These are phyloP conservation scores for Myotis findleyi DNA, from an alignment of 2,797 vertebrate species.

Conservation along the genomic window DNA sequence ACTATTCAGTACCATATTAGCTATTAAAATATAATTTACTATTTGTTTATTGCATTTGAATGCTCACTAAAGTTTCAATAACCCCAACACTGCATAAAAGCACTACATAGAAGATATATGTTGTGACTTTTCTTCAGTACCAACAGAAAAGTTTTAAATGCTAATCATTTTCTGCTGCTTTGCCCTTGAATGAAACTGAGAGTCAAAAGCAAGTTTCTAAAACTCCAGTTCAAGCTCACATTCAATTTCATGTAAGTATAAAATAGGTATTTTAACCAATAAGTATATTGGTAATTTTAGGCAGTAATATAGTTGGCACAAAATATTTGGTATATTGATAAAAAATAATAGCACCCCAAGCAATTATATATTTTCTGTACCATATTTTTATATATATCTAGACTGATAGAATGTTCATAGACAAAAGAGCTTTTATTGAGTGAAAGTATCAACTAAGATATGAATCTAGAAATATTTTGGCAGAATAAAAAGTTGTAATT, in stretches of 20 bases:
- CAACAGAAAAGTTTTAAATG: not conserved
- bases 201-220: not conserved
- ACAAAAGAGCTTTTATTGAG: not conserved
- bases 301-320: not conserved
- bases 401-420: not conserved
- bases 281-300: not conserved
- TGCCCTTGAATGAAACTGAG: not conserved
- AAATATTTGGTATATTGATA: not conserved
- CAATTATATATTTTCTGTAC: not conserved
- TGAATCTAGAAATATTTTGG: not conserved
- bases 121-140: not conserved
- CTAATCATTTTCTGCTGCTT: not conserved
- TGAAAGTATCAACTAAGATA: not conserved
- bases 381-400: not conserved
- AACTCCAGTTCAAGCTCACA: not conserved
- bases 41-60: not conserved
- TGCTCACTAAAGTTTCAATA: not conserved
- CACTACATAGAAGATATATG: not conserved
- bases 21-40: not conserved
- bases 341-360: not conserved
- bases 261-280: not conserved
- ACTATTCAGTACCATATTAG: not conserved
- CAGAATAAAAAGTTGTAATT: not conserved
- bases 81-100: not conserved
- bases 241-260: not conserved